Base-by-base conservation (phyloP, 2,797 vertebrate species). In the Rhyacichthys aspro region DNA sequence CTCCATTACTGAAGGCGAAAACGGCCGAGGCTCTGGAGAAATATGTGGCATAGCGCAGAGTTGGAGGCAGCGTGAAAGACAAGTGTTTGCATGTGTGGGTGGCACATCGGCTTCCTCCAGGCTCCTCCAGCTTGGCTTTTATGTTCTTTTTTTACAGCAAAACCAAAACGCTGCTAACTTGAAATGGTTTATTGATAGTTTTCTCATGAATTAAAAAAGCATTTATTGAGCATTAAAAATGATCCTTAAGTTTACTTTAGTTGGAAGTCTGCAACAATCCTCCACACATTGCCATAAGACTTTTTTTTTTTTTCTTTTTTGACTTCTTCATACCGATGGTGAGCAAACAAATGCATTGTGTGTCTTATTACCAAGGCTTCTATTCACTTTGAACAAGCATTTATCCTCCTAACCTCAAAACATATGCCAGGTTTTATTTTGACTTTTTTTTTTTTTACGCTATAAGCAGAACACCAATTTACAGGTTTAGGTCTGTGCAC, bases 21-120 rank as follows among this genome's bases (percentile, higher is more conserved):
- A 63, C 67, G 50, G 61, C 23, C 11, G 42, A 59, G 16, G 68
- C 49, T 68, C 68, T 0, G 0, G 8, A 73, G 55, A 48, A 60
- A 43, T 54, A 11, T 1, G 46, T 75, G 0, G 1, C 36, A 68
- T 37, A 71, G 53, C 32, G 0, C 23, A 69, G 54, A 59, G 61
- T 56, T 9, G 43, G 56, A 61, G 52, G 53, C 48, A 59, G 59
- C 15, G 37, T 71, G 46, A 81, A 78, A 79, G 74, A 79, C 61
- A 81, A 79, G 72, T 81, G 72, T 72, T 57, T 74, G 55, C 68
- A 45, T 84, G 87, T 85, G 88, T 89, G 83, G 86, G 88, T 74
- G 89, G 84, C 19, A 18, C 56, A 76, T 69, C 76, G 72, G 64
- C 70, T 76, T 68, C 84, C 81, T 76, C 75, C 69, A 77, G 85